Evolutionary conservation across 2,113 vertebrate genomes (phyloP), one percentile per base, ranked within the genome.

Genomic region (Aptenodytes forsteri): DNA sequence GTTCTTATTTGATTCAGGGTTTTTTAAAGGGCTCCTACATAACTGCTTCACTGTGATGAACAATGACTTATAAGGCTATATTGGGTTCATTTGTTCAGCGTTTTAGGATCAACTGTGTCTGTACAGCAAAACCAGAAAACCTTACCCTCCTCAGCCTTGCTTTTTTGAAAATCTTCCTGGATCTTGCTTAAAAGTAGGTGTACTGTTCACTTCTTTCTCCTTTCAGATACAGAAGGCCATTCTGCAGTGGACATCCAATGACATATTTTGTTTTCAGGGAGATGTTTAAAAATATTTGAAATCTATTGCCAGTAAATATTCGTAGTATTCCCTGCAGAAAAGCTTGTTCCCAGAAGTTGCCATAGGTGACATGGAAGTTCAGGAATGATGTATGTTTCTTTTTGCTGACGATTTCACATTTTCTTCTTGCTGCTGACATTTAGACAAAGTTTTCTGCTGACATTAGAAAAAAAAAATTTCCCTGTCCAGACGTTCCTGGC

Each of bases 371-470:
- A 95, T 94, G 90, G 91, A 97, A 93, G 89, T 92, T 93, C 64
- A 87, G 67, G 92, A 95, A 84, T 65, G 27, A 90, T 17, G 83
- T 93, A 94, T 87, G 93, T 91, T 80, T 69, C 38, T 96, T 96
- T 97, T 92, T 97, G 92, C 98, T 92, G 96, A 95, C 27, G 40
- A 67, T 83, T 96, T 89, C 89, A 91, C 79, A 96, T 97, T 97
- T 96, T 95, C 90, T 96, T 83, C 84, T 95, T 75, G 81, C 66
- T 76, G 47, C 67, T 97, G 97, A 97, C 95, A 96, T 96, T 94
- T 94, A 91, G 75, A 95, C 92, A 79, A 94, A 78, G 87, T 79
- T 96, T 92, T 95, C 83, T 95, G 94, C 94, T 97, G 96, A 97
- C 94, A 94, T 95, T 96, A 94, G 93, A 79, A 92, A 95, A 92